phyloP scores from a whole-genome alignment of 2,113 vertebrate genomes.

The Hyla sarda region DNA sequence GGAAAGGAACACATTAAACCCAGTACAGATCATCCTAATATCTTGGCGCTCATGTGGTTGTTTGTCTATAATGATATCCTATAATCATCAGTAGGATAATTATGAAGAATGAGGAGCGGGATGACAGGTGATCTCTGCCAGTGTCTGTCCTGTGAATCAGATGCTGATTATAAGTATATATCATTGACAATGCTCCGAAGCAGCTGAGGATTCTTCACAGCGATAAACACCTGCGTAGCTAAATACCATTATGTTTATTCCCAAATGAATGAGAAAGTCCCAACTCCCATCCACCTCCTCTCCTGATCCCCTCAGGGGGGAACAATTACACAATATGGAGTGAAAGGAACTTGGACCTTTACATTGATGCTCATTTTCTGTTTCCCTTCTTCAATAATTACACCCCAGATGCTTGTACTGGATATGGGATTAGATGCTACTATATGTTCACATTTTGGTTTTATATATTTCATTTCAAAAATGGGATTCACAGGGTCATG shows the following conservation, averaged over 20 bases:
- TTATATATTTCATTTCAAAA: neutral
- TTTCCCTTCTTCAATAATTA: neutral
- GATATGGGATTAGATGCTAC: neutral
- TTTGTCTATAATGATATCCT: constrained; percentile 3
- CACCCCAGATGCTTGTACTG: neutral
- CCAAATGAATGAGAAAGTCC: neutral
- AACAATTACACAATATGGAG: neutral
- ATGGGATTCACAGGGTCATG: neutral
- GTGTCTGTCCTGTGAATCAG: constrained; percentile 39
- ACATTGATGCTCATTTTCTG: neutral
- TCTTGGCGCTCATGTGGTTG: neutral
- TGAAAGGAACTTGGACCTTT: neutral
- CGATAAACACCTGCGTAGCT: constrained; percentile 16
- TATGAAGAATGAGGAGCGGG: neutral
- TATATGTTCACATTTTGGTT: neutral
- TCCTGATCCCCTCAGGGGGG: neutral
- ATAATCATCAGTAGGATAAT: neutral
- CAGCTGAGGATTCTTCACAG: constrained; percentile 1
- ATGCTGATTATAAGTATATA: constrained; percentile 46
- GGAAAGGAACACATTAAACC: neutral
- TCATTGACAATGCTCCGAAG: constrained; percentile 6
- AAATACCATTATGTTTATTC: neutral
- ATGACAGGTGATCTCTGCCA: neutral
- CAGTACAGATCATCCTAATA: neutral
- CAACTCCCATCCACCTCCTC: neutral